Base-by-base conservation (phyloP, 2,797 vertebrate species). In the Clamator glandarius region DNA sequence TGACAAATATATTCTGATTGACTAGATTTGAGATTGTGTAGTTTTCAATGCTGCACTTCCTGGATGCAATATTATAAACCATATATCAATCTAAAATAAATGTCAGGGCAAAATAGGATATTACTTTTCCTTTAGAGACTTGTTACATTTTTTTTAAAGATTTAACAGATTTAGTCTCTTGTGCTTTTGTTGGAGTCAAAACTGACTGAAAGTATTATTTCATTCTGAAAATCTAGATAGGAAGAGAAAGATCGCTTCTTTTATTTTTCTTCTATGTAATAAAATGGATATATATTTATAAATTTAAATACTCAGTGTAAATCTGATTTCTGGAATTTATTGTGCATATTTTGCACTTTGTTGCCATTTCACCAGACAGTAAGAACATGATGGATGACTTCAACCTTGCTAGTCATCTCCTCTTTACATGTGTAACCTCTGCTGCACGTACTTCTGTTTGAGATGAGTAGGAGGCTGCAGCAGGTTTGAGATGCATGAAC, bases 371-470 rank as follows among this genome's bases (percentile, higher is more conserved):
- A 16, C 11, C 55, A 39, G n/a, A 21, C 68, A 54, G 42, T 1
- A 7, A 33, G 48, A 10, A 14, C 3, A 2, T 28, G 76, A 6
- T 11, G 17, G 84, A 35, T 33, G 52, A 10, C 20, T 66, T 36
- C 62, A 29, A 20, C 17, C 41, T 39, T 4, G 0, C 14, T 21
- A 9, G 62, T 4, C 50, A 2, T 14, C 39, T 16, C 23, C 46
- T 17, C 23, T 2, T 28, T 0, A 0, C 21, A 0, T 8, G 12
- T 9, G 48, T 13, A 5, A 48, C 48, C 21, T 52, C 46, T 9
- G n/a, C 79, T 46, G 57, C 31, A 0, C 3, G 0, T 2, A 0
- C 6, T 24, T 15, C 3, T 66, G 61, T 51, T 11, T 1, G 46
- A 33, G 48, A 3, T 21, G 46, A 57, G 72, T 1, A 17, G 77